These are phyloP conservation scores for Oscheius sp. DNA, from an alignment of 2,888 invertebrate genomes.

Conservation along the genomic window DNA sequence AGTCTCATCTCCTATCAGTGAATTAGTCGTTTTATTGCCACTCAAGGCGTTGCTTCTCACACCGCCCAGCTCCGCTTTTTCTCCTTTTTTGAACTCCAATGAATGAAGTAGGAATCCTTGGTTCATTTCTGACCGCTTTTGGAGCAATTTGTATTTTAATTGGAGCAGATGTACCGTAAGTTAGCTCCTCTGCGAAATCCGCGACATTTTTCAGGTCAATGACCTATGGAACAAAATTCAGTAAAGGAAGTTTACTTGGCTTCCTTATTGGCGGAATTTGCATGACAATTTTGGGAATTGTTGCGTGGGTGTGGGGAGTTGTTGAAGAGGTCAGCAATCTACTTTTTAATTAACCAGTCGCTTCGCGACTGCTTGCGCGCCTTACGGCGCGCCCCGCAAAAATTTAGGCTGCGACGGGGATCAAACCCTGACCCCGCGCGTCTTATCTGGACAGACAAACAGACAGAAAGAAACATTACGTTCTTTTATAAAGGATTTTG, in stretches of 20 bases:
- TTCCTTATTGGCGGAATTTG: slow-evolving; percentile 20
- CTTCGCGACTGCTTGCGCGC: no score
- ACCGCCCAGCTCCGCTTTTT: background rate
- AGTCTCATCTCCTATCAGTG: slow-evolving; percentile 8
- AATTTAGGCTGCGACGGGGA: no score
- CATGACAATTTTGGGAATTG: slow-evolving; percentile 5
- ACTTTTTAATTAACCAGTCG: no score
- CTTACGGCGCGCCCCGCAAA: no score
- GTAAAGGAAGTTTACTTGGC: background rate
- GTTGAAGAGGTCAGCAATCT: slow-evolving; percentile 32
- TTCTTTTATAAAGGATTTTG: no score
- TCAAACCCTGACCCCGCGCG: no score
- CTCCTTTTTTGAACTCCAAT: slow-evolving; percentile 4
- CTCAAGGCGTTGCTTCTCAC: slow-evolving; percentile 29
- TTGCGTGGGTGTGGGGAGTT: slow-evolving; percentile 10
- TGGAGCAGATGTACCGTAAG: slow-evolving; percentile 17
- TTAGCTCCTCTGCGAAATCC: background rate
- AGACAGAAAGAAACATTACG: background rate
- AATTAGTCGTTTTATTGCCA: slow-evolving; percentile 18
- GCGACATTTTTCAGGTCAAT: background rate
- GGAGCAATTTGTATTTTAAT: slow-evolving; percentile 19
- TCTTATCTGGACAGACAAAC: no score
- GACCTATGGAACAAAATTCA: slow-evolving; percentile 5
- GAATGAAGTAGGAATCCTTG: slow-evolving; percentile 28
- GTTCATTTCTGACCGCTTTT: slow-evolving; percentile 20